A percentile compares a stretch with the other conserved stretches of the same genome.
phyloP scores from a whole-genome alignment of 2,113 vertebrate genomes.

The Antidorcas marsupialis region DNA sequence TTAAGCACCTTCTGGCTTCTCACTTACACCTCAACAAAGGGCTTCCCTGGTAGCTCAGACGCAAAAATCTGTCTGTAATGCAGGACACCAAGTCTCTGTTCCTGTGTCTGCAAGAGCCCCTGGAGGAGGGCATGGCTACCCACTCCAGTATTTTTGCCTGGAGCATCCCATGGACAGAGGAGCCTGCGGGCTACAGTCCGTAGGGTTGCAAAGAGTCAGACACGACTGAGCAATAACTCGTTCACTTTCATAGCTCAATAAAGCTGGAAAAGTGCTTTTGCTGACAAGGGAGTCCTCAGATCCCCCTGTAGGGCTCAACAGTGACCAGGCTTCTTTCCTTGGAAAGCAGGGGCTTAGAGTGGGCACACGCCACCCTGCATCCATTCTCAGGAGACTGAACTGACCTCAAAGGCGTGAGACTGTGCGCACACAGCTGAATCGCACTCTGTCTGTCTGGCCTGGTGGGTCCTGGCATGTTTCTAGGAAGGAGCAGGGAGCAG shows the following conservation, averaged over 20 bases:
- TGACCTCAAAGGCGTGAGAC: background rate
- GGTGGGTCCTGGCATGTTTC: background rate
- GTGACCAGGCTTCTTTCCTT: background rate
- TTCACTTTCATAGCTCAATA: background rate
- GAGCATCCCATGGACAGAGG: background rate
- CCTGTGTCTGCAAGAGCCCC: background rate
- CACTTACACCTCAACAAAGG: background rate
- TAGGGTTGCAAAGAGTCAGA: background rate
- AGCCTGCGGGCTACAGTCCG: background rate
- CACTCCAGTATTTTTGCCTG: background rate
- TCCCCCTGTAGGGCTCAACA: background rate
- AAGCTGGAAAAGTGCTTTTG: background rate
- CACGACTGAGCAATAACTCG: background rate
- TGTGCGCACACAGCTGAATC: rapidly evolving
- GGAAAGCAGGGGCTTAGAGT: background rate
- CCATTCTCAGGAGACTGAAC: background rate
- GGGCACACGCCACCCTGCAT: rapidly evolving
- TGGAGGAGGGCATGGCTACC: background rate
- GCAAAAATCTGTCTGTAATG: background rate
- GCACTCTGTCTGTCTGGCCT: background rate
- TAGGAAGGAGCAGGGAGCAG: background rate
- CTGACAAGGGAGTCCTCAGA: background rate
- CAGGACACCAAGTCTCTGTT: background rate
- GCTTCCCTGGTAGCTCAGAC: background rate
- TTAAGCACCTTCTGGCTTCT: background rate